Evolutionary conservation across 1,140 invertebrate genomes (phyloP), one percentile per base, ranked within the genome.

Genomic region (Lepidurus arcticus): DNA sequence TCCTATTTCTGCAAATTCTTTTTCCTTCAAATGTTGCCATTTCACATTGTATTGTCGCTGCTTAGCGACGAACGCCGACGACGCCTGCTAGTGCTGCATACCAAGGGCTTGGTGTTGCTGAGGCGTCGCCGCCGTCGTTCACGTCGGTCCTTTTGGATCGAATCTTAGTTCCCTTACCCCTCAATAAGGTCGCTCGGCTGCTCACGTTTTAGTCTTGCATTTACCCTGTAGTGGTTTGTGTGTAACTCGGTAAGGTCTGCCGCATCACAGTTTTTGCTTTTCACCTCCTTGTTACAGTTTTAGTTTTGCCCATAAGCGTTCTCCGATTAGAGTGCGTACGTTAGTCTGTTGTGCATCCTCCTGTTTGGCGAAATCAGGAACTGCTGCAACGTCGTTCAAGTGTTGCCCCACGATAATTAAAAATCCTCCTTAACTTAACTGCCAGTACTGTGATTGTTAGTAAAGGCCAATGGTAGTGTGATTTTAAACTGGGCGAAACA

Each of bases 171-270:
- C 53, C 53, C 53, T 21, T 65, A 65, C 53, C 13, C 53, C 53
- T 65, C 16, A 7, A n/a, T 65, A 65, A 21, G 53, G 53, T 21
- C 53, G 16, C 53, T 65, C 21, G 6, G 53, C 53, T 65, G 53
- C 16, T 13, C 13, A 65, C 53, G 21, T 65, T 65, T 65, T 65
- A 65, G 53, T 65, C 53, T 65, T 65, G 53, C 53, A 65, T 65
- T 65, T 65, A 65, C 53, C 53, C 53, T 21, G 53, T 65, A 65
- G 53, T 65, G 53, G n/a, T 65, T 65, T 65, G 53, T 65, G n/a
- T 65, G 53, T 65, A 65, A 65, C 53, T 65, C 21, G 53, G 53
- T 65, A n/a, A 65, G 53, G 53, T 65, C 53, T 65, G 21, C 53
- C 16, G 21, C 16, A 21, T 65, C 53, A 21, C 21, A 9, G 21